Evolutionary conservation across 2,888 invertebrate species (phyloP).

Genomic region (Caenorhabditis wallacei): DNA sequence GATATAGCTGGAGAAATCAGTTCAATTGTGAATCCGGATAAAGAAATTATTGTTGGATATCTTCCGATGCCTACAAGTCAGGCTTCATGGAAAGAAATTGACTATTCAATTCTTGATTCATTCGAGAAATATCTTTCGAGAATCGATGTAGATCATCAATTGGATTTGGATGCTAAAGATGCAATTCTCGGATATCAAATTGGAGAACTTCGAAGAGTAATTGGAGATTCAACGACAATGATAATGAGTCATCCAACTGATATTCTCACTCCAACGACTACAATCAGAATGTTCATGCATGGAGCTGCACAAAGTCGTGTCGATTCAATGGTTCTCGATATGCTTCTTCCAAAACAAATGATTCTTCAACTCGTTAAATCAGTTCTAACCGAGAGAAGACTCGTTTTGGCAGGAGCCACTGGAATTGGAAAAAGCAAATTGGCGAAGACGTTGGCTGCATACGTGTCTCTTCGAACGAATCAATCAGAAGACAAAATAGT

Average conservation of each 20-base stretch:
- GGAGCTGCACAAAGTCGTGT: slow-evolving; percentile 91
- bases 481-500: slow-evolving; percentile 68
- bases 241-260: slow-evolving; percentile 69
- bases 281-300: slow-evolving; percentile 75
- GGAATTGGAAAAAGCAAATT: slow-evolving; percentile 88
- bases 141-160: slow-evolving; percentile 93
- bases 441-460: slow-evolving; percentile 95
- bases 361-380: slow-evolving; percentile 94
- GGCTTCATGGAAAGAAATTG: slow-evolving; percentile 78
- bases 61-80: slow-evolving; percentile 70
- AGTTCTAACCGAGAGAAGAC: slow-evolving; percentile 92
- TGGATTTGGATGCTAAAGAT: slow-evolving; percentile 89
- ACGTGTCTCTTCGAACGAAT: slow-evolving; percentile 86
- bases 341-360: slow-evolving; percentile 78
- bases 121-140: slow-evolving; percentile 88
- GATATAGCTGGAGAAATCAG: slow-evolving; percentile 74
- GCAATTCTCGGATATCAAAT: slow-evolving; percentile 95
- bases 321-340: slow-evolving; percentile 88
- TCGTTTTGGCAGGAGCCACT: slow-evolving; percentile 94
- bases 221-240: slow-evolving; percentile 24
- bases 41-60: slow-evolving; percentile 80
- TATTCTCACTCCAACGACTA: slow-evolving; percentile 75
- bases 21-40: slow-evolving; percentile 71
- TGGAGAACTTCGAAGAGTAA: slow-evolving; percentile 84
- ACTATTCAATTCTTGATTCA: slow-evolving; percentile 73